phyloP scores from a whole-genome alignment of 2,888 invertebrate species.

The Petrolisthes manimaculis region DNA sequence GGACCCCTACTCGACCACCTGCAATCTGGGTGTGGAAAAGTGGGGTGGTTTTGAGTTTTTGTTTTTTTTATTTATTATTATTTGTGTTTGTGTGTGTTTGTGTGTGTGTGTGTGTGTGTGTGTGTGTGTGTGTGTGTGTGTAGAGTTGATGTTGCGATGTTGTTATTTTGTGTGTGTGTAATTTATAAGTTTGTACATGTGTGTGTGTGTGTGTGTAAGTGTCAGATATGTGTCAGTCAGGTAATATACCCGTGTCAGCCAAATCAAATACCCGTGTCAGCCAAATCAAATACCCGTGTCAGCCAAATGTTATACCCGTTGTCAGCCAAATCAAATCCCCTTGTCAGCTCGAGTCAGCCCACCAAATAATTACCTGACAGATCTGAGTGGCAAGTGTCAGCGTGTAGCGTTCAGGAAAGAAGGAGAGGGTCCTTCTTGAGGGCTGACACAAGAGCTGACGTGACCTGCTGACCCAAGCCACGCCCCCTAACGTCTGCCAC shows the following conservation, averaged over 20 bases:
- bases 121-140: background rate
- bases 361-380: conserved; percentile 43
- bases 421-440: conserved; percentile 23
- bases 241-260: too few species aligned
- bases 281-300: too few species aligned
- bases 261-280: too few species aligned
- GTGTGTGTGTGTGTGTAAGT: too few species aligned
- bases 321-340: too few species aligned
- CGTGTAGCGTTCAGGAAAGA: conserved; percentile 56
- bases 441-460: conserved; percentile 37
- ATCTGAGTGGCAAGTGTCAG: conserved; percentile 32
- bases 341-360: background rate
- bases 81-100: background rate
- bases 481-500: conserved; percentile 61
- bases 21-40: conserved; percentile 38
- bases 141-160: background rate
- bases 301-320: too few species aligned
- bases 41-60: too few species aligned
- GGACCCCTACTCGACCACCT: conserved; percentile 54
- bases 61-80: too few species aligned
- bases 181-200: too few species aligned
- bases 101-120: conserved; percentile 1
- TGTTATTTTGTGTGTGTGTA: too few species aligned
- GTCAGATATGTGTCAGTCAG: too few species aligned
- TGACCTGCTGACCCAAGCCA: conserved; percentile 47